phyloP scores from a whole-genome alignment of 37 sponge, comb jelly and placozoan species.

The Mnemiopsis leidyi region DNA sequence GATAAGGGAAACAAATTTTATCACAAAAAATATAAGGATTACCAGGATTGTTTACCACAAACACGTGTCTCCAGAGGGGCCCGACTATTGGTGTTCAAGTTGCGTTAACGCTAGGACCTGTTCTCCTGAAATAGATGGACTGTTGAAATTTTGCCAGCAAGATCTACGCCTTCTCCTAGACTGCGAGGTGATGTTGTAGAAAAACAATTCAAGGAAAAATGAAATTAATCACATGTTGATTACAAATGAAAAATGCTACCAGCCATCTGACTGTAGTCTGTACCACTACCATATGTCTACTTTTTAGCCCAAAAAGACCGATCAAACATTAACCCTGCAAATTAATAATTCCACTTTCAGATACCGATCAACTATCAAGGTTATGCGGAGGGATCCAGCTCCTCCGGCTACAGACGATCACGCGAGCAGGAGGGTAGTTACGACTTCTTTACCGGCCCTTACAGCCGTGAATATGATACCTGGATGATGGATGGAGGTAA shows the following conservation, averaged over 20 bases:
- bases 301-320: too few species aligned
- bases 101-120: background rate
- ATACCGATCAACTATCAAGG: background rate
- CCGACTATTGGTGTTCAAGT: background rate
- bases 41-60: too few species aligned
- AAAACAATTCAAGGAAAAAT: too few species aligned
- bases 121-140: background rate
- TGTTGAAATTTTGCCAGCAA: background rate
- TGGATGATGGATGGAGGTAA: constrained; percentile 22
- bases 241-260: too few species aligned
- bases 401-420: background rate
- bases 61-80: constrained; percentile 7
- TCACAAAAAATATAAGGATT: too few species aligned
- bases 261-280: too few species aligned
- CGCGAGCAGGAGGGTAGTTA: background rate
- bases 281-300: too few species aligned
- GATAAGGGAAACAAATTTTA: too few species aligned
- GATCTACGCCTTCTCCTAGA: background rate
- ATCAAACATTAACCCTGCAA: too few species aligned
- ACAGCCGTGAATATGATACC: background rate
- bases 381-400: background rate
- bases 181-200: constrained; percentile 29
- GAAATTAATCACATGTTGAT: too few species aligned
- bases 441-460: background rate
- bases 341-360: too few species aligned